A percentile compares a stretch with the other conserved stretches of the same genome.
Evolutionary conservation across 1,140 invertebrate species (phyloP).

Genomic region (Cepaea nemoralis): DNA sequence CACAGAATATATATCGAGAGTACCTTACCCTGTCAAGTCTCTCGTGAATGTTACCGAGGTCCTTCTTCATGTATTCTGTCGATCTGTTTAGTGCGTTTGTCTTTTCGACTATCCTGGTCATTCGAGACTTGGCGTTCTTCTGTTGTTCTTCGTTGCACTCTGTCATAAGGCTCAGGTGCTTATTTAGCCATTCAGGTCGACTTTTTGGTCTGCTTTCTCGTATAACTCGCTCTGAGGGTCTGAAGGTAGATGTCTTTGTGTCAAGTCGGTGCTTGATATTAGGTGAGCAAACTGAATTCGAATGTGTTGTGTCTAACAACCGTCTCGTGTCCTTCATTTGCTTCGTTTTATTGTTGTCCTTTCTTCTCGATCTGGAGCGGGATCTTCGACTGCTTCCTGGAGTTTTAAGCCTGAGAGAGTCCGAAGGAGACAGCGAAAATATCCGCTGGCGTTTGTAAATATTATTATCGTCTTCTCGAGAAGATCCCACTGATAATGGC

Average conservation of each 20-base stretch:
- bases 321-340: not conserved
- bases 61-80: not conserved
- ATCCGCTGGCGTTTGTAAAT: not conserved
- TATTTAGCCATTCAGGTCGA: not conserved
- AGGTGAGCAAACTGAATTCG: not conserved
- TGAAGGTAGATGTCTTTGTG: not conserved
- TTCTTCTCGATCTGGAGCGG: not conserved
- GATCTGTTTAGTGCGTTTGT: not conserved
- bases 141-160: constrained; percentile 3
- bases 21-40: constrained; percentile 7
- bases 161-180: constrained; percentile 8
- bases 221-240: constrained; percentile 6
- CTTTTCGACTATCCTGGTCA: not conserved
- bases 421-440: not conserved
- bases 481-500: not conserved
- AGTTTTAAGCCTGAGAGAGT: not conserved
- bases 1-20: too few relatives aligned
- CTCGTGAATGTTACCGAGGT: not conserved
- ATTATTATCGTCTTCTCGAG: too few relatives aligned
- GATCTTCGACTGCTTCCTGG: not conserved
- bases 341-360: not conserved
- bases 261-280: not conserved
- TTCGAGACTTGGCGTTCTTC: not conserved
- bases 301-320: not conserved
- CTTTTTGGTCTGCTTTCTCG: not conserved